Percentiles rank a stretch among this genome's conserved stretches.
phyloP scores from a whole-genome alignment of 2,797 vertebrate species.

The Mormyrus hasselquistii region DNA sequence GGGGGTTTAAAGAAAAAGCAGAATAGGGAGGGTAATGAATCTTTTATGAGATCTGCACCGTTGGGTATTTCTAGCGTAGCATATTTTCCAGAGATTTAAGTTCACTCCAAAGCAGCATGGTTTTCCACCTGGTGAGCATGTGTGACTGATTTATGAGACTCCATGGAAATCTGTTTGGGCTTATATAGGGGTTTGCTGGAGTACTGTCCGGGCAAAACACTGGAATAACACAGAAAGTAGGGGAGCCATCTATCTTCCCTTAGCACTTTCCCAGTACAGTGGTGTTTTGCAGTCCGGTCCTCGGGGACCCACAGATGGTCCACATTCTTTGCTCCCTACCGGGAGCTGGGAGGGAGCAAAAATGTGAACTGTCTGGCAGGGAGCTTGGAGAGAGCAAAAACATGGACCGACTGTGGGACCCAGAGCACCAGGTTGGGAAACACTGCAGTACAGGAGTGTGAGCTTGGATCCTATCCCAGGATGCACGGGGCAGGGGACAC shows the following conservation, averaged over 20 bases:
- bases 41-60: not conserved
- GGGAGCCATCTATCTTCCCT: not conserved
- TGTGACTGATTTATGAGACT: not conserved
- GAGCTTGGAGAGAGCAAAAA: not conserved
- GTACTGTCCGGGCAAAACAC: not conserved
- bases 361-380: not conserved
- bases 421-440: not conserved
- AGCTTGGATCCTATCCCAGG: not conserved
- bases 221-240: not conserved
- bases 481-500: not conserved
- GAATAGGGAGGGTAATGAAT: constrained; percentile 12
- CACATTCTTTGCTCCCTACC: not conserved
- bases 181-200: not conserved
- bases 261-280: not conserved
- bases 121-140: not conserved
- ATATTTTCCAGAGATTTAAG: not conserved
- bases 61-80: not conserved
- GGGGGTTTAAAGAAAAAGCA: not conserved
- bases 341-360: not conserved
- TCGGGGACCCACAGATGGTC: not conserved
- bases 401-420: not conserved
- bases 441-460: not conserved
- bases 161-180: not conserved
- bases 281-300: not conserved
- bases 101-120: not conserved